Evolutionary conservation across 2,888 invertebrate genomes (phyloP).

Genomic region (Leptodirus hochenwartii): DNA sequence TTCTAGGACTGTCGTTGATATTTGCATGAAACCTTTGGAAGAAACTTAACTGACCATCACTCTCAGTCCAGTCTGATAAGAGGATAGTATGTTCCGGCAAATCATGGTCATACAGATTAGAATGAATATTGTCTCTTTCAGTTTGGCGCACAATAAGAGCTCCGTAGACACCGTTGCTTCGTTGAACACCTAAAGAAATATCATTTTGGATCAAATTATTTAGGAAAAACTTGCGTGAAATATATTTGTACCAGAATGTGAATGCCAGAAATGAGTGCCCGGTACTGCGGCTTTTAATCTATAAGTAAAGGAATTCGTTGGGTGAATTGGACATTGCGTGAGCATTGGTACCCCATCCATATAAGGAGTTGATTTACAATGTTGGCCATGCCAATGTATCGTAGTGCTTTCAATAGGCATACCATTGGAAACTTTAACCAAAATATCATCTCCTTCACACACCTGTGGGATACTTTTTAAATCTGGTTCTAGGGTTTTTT

Average conservation of each 20-base stretch:
- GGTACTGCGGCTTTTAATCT: slow-evolving; percentile 50
- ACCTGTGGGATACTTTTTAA: too few relatives aligned
- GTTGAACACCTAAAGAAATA: slow-evolving; percentile 60
- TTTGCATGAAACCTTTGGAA: slow-evolving; percentile 64
- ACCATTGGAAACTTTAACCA: slow-evolving; percentile 66
- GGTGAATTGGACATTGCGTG: slow-evolving; percentile 67
- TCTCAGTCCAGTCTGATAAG: slow-evolving; percentile 69
- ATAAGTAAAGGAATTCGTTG: slow-evolving; percentile 58
- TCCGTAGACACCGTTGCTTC: slow-evolving; percentile 72
- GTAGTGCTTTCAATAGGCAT: slow-evolving; percentile 65
- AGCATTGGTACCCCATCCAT: slow-evolving; percentile 81
- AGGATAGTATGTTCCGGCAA: slow-evolving; percentile 55
- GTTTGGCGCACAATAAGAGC: slow-evolving; percentile 55
- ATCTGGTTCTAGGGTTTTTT: too few relatives aligned
- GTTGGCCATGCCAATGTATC: slow-evolving; percentile 86
- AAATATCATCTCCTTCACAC: slow-evolving; percentile 65
- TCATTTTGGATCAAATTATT: too few relatives aligned
- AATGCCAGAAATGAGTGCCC: slow-evolving; percentile 78
- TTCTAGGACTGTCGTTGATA: slow-evolving; percentile 67
- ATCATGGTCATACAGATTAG: slow-evolving; percentile 59
- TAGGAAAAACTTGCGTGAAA: not conserved
- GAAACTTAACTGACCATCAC: slow-evolving; percentile 52
- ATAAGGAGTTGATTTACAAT: slow-evolving; percentile 56
- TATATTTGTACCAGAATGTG: slow-evolving; percentile 35
- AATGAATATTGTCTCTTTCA: slow-evolving; percentile 40